Base-by-base conservation (phyloP, 1,140 invertebrate species). In the Drosophila pachea region DNA sequence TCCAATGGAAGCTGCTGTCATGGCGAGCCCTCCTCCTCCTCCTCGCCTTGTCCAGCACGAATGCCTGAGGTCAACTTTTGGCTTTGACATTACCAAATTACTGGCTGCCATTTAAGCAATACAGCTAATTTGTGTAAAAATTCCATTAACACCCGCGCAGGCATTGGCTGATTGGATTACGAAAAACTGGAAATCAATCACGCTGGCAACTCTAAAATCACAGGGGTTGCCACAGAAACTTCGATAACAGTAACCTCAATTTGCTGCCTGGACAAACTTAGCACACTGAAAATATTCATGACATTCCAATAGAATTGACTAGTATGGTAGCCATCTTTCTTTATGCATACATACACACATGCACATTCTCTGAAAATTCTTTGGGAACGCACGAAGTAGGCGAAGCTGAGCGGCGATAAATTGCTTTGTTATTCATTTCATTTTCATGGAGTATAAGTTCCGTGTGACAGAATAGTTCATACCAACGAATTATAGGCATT, bases 61-160 rank as follows among this genome's bases (percentile, higher is more conserved):
- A 47, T 53, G 60, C 67, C 67, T 12, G 35, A 48, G 60, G 67
- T 69, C 60, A 69, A 69, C 35, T 50, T 56, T 68, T 63, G 48
- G 58, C 12, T 35, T 31, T 66, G 70, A 52, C 74, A 82, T 78
- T 69, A 56, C 53, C 69, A 69, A 66, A 79, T 67, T 67, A 49
- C 49, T 45, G 38, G 56, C 71, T 32, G 76, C 66, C 76, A 81
- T 81, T 69, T 73, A 73, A 68, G 71, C 71, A 75, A 78, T 66
- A 75, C 78, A 83, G 64, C 75, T 83, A 83, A 83, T 83, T 82
- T 83, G 78, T 75, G 72, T 73, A 75, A 45, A 78, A 82, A 83
- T 83, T 82, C 78, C 78, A 82, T 78, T 78, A 78, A 68, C 68
- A 47, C 53, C 29, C 47, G 43, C 32, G 12, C 7, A 4, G 31